Percentiles rank a stretch among this genome's conserved stretches.
phyloP scores from a whole-genome alignment of 2,113 vertebrate genomes.

The Catharus fuscescens region DNA sequence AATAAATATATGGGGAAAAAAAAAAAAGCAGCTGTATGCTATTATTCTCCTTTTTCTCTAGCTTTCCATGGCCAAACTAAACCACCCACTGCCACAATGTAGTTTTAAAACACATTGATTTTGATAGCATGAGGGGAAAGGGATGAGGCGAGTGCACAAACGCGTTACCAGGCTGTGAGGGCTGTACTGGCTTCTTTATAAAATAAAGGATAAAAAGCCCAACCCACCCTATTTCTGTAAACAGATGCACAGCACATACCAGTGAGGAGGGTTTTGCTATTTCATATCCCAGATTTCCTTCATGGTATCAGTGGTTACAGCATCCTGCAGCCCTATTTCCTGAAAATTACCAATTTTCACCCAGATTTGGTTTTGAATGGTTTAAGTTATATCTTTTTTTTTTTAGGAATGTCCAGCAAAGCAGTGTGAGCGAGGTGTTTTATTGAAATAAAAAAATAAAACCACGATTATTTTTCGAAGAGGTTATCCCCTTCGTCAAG shows the following conservation, averaged over 20 bases:
- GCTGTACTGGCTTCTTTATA: neutral
- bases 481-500: neutral
- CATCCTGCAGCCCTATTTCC: neutral
- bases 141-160: neutral
- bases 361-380: neutral
- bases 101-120: neutral
- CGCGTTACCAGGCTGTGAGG: neutral
- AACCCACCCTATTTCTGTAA: neutral
- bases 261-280: neutral
- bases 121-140: neutral
- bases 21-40: neutral
- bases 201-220: neutral
- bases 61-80: neutral
- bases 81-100: neutral
- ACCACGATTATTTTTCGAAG: fast-evolving
- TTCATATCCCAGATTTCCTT: neutral
- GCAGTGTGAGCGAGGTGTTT: neutral
- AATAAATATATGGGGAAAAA: neutral
- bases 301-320: fast-evolving
- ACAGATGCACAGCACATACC: neutral
- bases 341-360: neutral
- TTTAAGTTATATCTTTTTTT: neutral
- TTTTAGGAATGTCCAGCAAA: neutral
- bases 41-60: neutral
- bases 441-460: neutral